A percentile compares a stretch with the other conserved stretches of the same genome.
These are phyloP conservation scores for Microcebus lehilahytsara DNA, from an alignment of 2,113 vertebrate genomes.

Conservation along the genomic window DNA sequence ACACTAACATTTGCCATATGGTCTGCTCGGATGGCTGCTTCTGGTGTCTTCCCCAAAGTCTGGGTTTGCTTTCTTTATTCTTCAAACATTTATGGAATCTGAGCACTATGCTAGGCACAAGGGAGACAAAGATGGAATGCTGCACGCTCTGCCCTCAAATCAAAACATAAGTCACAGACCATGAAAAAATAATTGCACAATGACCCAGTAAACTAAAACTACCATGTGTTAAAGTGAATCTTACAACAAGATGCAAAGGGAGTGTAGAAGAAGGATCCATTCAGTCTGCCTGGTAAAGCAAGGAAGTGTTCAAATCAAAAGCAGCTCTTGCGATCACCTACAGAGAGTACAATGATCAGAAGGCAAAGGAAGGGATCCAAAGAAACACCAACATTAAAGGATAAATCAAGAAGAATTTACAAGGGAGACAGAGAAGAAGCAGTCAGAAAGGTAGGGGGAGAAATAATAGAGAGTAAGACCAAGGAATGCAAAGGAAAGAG, in stretches of 20 bases:
- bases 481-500: background rate
- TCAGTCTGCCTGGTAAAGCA: background rate
- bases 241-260: background rate
- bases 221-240: background rate
- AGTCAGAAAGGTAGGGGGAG: background rate
- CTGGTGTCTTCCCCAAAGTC: slow-evolving; percentile 56
- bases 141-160: background rate
- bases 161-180: background rate
- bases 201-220: background rate
- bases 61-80: slow-evolving; percentile 59
- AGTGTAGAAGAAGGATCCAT: background rate
- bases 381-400: background rate
- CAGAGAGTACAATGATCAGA: background rate
- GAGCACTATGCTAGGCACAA: slow-evolving; percentile 47
- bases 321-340: background rate
- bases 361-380: background rate
- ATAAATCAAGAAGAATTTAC: background rate
- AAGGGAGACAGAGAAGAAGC: background rate
- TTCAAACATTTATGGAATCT: slow-evolving; percentile 26
- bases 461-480: background rate
- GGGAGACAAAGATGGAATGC: background rate
- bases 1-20: slow-evolving; percentile 80
- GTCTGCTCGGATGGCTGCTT: slow-evolving; percentile 72
- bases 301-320: background rate
- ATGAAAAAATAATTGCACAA: background rate